Percentiles rank a stretch among this genome's conserved stretches.
phyloP scores from a whole-genome alignment of 2,797 vertebrate genomes.

The Simalia tracyae region DNA sequence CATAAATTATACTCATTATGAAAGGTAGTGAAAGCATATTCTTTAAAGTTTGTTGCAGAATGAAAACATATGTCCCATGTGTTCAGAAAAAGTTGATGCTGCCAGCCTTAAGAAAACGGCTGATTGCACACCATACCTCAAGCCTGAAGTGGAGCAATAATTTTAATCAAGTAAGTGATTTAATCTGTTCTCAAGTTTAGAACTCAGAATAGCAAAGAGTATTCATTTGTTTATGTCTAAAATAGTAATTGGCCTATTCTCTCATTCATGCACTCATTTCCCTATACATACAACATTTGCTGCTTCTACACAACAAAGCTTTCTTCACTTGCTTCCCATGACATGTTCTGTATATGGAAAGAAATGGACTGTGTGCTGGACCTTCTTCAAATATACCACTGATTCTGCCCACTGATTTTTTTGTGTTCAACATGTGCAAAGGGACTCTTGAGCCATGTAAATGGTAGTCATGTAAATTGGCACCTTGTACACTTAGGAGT shows the following conservation, averaged over 20 bases:
- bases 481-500: too few relatives aligned
- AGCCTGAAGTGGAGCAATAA: constrained; percentile 75
- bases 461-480: too few relatives aligned
- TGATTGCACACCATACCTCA: constrained; percentile 83
- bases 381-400: background rate
- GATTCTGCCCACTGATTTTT: background rate
- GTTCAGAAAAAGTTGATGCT: constrained; percentile 80
- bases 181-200: fast-evolving
- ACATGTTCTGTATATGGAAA: background rate
- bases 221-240: background rate
- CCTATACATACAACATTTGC: background rate
- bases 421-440: background rate
- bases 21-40: background rate
- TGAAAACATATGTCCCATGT: constrained; percentile 91
- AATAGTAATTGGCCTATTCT: background rate
- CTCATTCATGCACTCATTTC: background rate
- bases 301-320: background rate
- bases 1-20: too few relatives aligned
- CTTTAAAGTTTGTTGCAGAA: constrained; percentile 81
- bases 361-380: background rate
- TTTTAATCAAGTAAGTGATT: constrained; percentile 34
- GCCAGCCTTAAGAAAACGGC: constrained; percentile 79
- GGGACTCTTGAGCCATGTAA: too few relatives aligned
- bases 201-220: background rate
- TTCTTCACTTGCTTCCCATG: background rate